A percentile compares a stretch with the other conserved stretches of the same genome.
phyloP scores from a whole-genome alignment of 2,797 vertebrate species.

The Pseudochirops corinnae region DNA sequence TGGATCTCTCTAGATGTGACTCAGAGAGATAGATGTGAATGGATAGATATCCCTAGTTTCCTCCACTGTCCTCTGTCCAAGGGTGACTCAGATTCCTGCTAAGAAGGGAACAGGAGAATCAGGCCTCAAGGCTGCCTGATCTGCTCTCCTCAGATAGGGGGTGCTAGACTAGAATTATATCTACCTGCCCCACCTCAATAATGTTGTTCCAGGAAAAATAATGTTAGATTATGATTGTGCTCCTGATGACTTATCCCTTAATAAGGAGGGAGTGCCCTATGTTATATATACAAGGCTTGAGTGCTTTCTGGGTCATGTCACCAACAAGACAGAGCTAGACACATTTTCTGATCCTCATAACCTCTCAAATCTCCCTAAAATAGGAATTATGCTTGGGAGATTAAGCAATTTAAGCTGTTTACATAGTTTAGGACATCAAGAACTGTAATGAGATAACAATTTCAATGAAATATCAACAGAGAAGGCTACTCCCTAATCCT shows the following conservation, averaged over 20 bases:
- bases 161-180: background rate
- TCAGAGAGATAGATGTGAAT: background rate
- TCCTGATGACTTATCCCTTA: background rate
- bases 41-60: background rate
- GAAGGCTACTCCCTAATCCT: background rate
- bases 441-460: background rate
- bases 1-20: background rate
- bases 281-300: background rate
- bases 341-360: background rate
- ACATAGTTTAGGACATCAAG: background rate
- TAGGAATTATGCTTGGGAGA: background rate
- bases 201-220: too few relatives aligned
- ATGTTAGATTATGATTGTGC: background rate
- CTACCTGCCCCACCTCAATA: background rate
- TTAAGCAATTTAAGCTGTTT: background rate
- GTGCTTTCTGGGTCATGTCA: background rate
- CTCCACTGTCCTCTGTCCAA: background rate
- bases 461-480: background rate
- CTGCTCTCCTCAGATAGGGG: background rate
- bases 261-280: background rate
- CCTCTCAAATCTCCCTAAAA: background rate
- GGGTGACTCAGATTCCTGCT: background rate
- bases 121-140: background rate
- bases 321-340: background rate
- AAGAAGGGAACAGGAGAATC: background rate